These are phyloP conservation scores for Stegastes partitus DNA, from an alignment of 2,113 vertebrate species.

Conservation along the genomic window DNA sequence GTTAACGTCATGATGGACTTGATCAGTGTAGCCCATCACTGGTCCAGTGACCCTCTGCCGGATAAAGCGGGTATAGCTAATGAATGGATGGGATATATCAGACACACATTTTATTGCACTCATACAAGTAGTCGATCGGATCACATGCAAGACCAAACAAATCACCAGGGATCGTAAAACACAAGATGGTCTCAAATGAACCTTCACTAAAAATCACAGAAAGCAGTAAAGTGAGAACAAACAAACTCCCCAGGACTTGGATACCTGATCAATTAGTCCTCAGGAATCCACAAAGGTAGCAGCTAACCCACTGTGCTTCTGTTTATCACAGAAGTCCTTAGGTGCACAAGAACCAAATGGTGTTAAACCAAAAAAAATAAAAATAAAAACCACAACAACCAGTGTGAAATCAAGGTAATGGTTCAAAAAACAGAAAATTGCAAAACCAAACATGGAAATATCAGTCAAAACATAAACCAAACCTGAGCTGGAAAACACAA, in stretches of 20 bases:
- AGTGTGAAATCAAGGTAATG: constrained; percentile 14
- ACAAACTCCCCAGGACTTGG: constrained; percentile 41
- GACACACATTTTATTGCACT: background rate
- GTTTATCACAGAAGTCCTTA: background rate
- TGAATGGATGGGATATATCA: too few species aligned
- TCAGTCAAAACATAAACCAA: constrained; percentile 33
- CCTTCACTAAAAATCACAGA: constrained; percentile 30
- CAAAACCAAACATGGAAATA: constrained; percentile 42
- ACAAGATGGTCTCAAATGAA: constrained; percentile 43
- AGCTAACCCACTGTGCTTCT: constrained; percentile 23
- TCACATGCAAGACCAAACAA: constrained; percentile 11
- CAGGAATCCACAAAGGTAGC: constrained; percentile 45
- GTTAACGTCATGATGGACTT: too few species aligned
- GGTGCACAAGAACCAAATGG: constrained; percentile 9
- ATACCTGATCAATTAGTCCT: constrained; percentile 59
- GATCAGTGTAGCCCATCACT: too few species aligned
- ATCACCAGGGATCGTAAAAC: constrained; percentile 14
- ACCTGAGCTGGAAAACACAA: constrained; percentile 43
- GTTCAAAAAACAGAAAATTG: constrained; percentile 14
- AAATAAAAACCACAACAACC: constrained; percentile 4
- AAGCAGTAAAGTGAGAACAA: constrained; percentile 39
- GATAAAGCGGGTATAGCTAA: too few species aligned
- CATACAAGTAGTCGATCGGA: background rate
- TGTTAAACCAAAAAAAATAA: background rate
- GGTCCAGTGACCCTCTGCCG: too few species aligned